Evolutionary conservation across 2,888 invertebrate genomes (phyloP).

Genomic region (Nephrotoma appendiculata): DNA sequence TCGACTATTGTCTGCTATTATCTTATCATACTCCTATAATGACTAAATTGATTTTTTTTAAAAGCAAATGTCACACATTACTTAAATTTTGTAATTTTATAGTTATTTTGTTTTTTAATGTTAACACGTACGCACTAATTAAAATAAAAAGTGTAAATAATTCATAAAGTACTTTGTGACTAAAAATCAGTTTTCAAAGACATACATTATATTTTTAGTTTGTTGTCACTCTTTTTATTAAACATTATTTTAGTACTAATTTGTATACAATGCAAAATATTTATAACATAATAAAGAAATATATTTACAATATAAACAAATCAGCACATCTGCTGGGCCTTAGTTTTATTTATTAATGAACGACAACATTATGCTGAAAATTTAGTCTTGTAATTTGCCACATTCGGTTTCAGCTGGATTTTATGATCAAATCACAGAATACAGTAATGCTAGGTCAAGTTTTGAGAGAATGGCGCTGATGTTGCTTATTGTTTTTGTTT

Average conservation of each 20-base stretch:
- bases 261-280: background rate
- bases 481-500: no score
- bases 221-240: background rate
- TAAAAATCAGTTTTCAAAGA: background rate
- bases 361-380: no score
- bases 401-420: no score
- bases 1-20: background rate
- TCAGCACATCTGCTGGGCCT: no score
- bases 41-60: background rate
- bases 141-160: background rate
- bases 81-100: background rate
- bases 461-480: no score
- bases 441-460: no score
- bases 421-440: no score
- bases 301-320: background rate
- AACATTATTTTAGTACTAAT: background rate
- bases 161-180: background rate
- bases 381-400: no score
- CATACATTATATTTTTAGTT: background rate
- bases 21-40: background rate
- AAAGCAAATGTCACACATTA: background rate
- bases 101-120: background rate
- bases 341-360: no score
- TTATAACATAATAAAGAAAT: background rate
- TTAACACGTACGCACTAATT: background rate